phyloP scores from a whole-genome alignment of 2,888 invertebrate species.

The Colletes collaris region DNA sequence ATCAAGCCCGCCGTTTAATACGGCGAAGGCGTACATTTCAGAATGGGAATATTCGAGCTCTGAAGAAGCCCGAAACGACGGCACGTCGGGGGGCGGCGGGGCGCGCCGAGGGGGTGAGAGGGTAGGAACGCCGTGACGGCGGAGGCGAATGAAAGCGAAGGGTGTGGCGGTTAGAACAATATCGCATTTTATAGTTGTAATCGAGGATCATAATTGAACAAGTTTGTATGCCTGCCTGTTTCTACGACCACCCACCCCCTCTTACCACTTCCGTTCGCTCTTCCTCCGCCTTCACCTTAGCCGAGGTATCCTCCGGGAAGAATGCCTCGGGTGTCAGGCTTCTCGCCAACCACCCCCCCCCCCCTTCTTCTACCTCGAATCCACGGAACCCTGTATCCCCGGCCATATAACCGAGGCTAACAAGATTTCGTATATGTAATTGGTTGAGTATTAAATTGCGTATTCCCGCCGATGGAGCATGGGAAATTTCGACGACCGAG shows the following conservation, averaged over 20 bases:
- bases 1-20: conserved; percentile 59
- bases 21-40: conserved; percentile 57
- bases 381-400: conserved; percentile 64
- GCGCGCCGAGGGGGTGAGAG: background rate
- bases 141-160: conserved; percentile 62
- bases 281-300: conserved; percentile 35
- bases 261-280: conserved; percentile 11
- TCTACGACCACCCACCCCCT: conserved; percentile 60
- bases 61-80: conserved; percentile 54
- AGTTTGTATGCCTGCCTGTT: conserved; percentile 80
- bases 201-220: conserved; percentile 82
- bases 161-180: conserved; percentile 74
- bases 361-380: conserved; percentile 51
- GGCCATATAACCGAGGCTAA: conserved; percentile 82
- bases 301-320: conserved; percentile 76
- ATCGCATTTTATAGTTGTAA: conserved; percentile 83
- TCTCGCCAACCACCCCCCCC: conserved; percentile 67
- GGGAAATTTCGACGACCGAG: conserved; percentile 63
- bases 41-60: conserved; percentile 50
- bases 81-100: background rate
- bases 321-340: conserved; percentile 80
- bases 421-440: conserved; percentile 83
- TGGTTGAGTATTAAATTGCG: conserved; percentile 83
- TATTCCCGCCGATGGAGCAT: conserved; percentile 76
- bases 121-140: conserved; percentile 37